These are phyloP conservation scores for Amphipoea lucens DNA, from an alignment of 2,888 invertebrate species.

Conservation along the genomic window DNA sequence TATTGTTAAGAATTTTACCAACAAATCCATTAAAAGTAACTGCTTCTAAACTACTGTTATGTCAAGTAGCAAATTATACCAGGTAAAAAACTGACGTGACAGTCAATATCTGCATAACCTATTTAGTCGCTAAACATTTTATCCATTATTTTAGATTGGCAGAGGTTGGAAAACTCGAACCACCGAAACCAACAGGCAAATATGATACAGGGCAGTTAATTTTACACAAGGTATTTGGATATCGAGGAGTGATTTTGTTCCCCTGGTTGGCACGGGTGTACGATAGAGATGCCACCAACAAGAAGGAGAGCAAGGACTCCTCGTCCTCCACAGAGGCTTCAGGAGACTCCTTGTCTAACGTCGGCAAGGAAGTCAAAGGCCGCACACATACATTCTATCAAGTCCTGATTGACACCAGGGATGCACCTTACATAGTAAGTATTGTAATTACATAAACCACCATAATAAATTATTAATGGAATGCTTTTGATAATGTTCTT, in stretches of 20 bases:
- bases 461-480: neutral
- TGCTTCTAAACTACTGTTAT: conserved; percentile 83
- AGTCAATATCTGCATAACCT: conserved; percentile 84
- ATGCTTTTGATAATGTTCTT: conserved; percentile 6
- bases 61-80: conserved; percentile 86
- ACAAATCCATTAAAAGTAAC: conserved; percentile 81
- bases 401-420: conserved; percentile 98
- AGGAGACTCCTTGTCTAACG: conserved; percentile 86
- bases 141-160: conserved; percentile 92
- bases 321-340: conserved; percentile 74
- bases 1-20: conserved; percentile 86
- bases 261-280: conserved; percentile 99
- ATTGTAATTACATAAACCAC: conserved; percentile 1
- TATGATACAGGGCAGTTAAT: conserved; percentile 99
- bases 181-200: conserved; percentile 96
- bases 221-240: conserved; percentile 98
- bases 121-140: conserved; percentile 30
- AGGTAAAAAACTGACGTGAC: conserved; percentile 75
- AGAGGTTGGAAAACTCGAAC: conserved; percentile 97
- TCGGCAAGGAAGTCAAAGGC: conserved; percentile 96
- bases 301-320: conserved; percentile 89
- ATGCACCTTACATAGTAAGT: conserved; percentile 98
- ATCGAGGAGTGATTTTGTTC: conserved; percentile 98
- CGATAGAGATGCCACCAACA: conserved; percentile 96
- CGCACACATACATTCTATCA: conserved; percentile 98